A percentile compares a stretch with the other conserved stretches of the same genome.
Evolutionary conservation across 2,113 vertebrate species (phyloP).

Genomic region (Hemicordylus capensis): DNA sequence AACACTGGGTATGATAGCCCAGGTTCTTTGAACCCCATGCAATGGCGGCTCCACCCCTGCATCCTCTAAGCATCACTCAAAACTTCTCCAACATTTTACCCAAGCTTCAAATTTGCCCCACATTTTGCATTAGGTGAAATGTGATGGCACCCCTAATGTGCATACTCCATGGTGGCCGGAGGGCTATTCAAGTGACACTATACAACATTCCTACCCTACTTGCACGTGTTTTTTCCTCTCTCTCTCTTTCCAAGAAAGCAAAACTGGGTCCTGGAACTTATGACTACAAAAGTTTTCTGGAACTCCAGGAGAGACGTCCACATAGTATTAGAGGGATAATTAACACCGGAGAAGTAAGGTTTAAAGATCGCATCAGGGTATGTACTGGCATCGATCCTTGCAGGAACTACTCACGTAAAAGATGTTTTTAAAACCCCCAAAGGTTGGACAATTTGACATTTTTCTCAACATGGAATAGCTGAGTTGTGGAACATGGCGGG

Average conservation of each 20-base stretch:
- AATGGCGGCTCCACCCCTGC: too few relatives aligned
- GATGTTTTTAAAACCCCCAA: neutral
- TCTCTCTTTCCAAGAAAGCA: conserved; percentile 58
- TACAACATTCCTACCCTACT: neutral
- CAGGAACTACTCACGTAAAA: neutral
- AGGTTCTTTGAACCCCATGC: too few relatives aligned
- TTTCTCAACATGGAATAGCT: neutral
- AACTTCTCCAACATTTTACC: neutral
- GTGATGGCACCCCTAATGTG: neutral
- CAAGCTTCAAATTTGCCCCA: neutral
- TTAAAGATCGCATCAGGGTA: conserved; percentile 67
- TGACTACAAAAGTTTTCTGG: conserved; percentile 69
- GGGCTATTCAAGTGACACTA: neutral
- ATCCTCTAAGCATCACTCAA: neutral
- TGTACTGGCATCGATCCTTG: neutral
- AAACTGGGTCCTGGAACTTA: conserved; percentile 75
- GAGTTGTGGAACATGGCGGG: neutral
- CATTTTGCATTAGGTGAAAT: neutral
- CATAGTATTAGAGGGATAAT: conserved; percentile 72
- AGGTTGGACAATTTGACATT: neutral
- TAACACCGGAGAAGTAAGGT: conserved; percentile 67
- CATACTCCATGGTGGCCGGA: neutral
- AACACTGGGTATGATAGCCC: too few relatives aligned
- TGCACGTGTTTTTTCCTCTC: neutral
- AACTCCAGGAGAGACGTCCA: conserved; percentile 63